Conservation (phyloP, 2,888 invertebrate genomes). For the Malachius bipustulatus region DNA sequence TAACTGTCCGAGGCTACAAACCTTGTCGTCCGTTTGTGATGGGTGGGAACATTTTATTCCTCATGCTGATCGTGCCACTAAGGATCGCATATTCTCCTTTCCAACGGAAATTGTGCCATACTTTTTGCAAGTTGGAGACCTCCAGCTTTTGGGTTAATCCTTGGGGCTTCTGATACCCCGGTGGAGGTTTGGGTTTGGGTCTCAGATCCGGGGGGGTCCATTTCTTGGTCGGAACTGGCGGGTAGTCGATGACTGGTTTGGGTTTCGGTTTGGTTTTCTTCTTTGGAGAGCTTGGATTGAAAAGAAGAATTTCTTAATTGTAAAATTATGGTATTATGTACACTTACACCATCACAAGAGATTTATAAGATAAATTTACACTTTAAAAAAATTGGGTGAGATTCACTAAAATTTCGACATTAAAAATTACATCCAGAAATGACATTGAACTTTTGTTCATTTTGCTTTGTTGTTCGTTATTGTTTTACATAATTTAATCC, state of each 20-base stretch:
- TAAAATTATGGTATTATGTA: too few relatives aligned
- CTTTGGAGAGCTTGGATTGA: too few relatives aligned
- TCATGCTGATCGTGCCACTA: constrained; percentile 28
- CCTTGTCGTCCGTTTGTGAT: constrained; percentile 32
- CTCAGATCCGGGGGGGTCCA: constrained; percentile 32
- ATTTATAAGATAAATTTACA: too few relatives aligned
- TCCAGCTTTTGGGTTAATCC: constrained; percentile 27
- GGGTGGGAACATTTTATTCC: constrained; percentile 25
- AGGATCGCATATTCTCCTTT: constrained; percentile 25
- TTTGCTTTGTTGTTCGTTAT: too few relatives aligned
- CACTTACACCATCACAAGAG: too few relatives aligned
- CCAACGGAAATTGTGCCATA: constrained; percentile 30
- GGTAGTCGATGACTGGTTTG: constrained; percentile 27
- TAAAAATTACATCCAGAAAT: too few relatives aligned
- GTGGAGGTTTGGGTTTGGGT: constrained; percentile 19
- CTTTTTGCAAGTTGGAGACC: constrained; percentile 27
- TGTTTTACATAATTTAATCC: too few relatives aligned
- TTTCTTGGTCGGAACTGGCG: constrained; percentile 31
- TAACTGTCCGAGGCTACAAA: constrained; percentile 16
- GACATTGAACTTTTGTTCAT: too few relatives aligned
- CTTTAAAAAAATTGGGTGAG: too few relatives aligned
- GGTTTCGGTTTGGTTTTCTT: constrained; percentile 17
- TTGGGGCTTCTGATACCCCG: constrained; percentile 26
- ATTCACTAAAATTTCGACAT: too few relatives aligned
- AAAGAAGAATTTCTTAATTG: too few relatives aligned